A percentile compares a stretch with the other conserved stretches of the same genome.
Evolutionary conservation across 2,113 vertebrate genomes (phyloP).

Genomic region (Psilopogon haemacephalus): DNA sequence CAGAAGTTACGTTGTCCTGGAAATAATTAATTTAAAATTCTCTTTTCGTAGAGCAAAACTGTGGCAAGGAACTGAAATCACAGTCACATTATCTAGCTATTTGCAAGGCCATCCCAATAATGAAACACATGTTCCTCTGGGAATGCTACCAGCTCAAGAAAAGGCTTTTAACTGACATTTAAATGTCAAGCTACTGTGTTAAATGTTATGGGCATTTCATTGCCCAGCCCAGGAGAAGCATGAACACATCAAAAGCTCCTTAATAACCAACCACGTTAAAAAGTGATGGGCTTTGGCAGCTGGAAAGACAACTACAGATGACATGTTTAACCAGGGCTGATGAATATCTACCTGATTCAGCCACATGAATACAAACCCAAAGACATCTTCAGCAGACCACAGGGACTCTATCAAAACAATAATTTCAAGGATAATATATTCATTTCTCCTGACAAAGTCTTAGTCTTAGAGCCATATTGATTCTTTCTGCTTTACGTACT

Average conservation of each 20-base stretch:
- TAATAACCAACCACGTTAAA: slow-evolving; percentile 54
- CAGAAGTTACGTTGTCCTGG: neutral
- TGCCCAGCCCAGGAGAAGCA: slow-evolving; percentile 22
- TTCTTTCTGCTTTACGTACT: neutral
- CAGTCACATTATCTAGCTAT: neutral
- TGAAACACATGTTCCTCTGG: neutral
- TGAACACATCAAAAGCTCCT: slow-evolving; percentile 48
- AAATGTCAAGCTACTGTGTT: slow-evolving; percentile 66
- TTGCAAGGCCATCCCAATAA: neutral
- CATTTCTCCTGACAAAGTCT: neutral
- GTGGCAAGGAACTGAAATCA: neutral
- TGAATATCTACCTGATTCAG: neutral
- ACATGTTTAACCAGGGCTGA: neutral
- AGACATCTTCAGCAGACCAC: neutral
- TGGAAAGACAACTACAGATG: slow-evolving; percentile 3
- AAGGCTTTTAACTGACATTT: slow-evolving; percentile 71
- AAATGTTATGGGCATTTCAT: slow-evolving; percentile 60
- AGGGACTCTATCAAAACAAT: neutral
- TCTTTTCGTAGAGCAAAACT: neutral
- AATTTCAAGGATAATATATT: neutral
- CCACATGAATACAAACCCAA: neutral
- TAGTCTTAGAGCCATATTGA: neutral
- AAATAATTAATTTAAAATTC: slow-evolving; percentile 12
- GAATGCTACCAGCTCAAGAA: slow-evolving; percentile 26
- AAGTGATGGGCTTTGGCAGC: slow-evolving; percentile 45